A percentile compares a stretch with the other conserved stretches of the same genome.
These are phyloP conservation scores for Anomalospiza imberbis DNA, from an alignment of 2,797 vertebrate genomes.

Conservation along the genomic window DNA sequence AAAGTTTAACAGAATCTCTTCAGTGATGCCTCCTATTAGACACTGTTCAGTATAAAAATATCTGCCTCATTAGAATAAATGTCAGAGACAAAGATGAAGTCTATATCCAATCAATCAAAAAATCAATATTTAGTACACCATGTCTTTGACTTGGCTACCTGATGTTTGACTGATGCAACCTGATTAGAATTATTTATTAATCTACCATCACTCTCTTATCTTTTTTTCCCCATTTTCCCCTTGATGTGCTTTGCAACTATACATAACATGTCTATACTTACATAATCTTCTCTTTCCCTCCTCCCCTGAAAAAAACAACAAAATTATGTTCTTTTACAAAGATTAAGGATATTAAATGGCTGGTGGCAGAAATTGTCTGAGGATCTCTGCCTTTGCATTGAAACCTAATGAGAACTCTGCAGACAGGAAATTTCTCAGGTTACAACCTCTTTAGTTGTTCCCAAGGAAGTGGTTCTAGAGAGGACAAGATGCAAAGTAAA, in stretches of 20 bases:
- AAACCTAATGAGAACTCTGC: neutral
- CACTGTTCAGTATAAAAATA: neutral
- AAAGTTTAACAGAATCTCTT: neutral
- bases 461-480: neutral
- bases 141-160: neutral
- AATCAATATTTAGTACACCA: neutral
- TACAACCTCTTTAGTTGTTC: neutral
- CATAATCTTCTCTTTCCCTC: neutral
- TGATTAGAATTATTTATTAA: neutral
- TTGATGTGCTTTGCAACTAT: neutral
- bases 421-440: neutral
- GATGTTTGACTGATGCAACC: neutral
- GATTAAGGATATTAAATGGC: neutral
- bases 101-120: neutral
- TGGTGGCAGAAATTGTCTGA: neutral
- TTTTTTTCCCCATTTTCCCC: neutral
- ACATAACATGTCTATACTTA: neutral
- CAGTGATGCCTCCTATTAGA: neutral
- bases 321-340: neutral
- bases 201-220: neutral
- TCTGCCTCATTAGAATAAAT: neutral
- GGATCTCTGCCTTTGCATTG: neutral
- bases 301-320: neutral
- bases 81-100: neutral
- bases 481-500: neutral